Base-by-base conservation (phyloP, 2,888 invertebrate species). In the Diabrotica balteata region DNA sequence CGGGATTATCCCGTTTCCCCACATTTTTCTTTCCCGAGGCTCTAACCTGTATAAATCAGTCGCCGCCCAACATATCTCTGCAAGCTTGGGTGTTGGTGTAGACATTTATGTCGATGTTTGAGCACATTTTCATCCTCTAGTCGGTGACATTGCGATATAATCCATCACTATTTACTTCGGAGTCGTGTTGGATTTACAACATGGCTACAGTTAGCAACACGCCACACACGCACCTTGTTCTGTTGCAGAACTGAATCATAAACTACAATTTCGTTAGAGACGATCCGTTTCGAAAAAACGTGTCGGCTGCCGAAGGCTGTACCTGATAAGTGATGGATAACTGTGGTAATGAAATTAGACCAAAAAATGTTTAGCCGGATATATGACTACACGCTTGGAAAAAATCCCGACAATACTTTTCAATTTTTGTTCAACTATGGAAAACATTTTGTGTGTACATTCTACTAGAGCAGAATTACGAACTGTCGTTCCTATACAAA, bases 121-220 rank as follows among this genome's bases (percentile, higher is more conserved):
- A 78, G 73, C 73, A 73, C 74, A 68, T 66, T 70, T 32, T 59
- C 64, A 44, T 57, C 68, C 66, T 59, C 64, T 63, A 66, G 67
- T 68, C 68, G 51, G 45, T 67, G 69, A 80, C 81, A 81, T 81
- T 80, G 78, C 75, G 63, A 78, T 80, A 82, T 82, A 83, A 83
- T 83, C 82, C 82, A 83, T 83, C 82, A 81, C 81, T 82, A 83
- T 83, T 83, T 83, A 83, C 81, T 79, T 79, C 78, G 74, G 76
- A 77, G 78, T 75, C 77, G 75, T 76, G 75, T 76, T 76, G 79
- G 79, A 83, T 83, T 82, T 83, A 82, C 80, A 80, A 78, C 81
- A 67, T 52, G 64, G 58, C 52, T 32, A 32, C 32, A 32, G 32
- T 32, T 32, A 32, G 32, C 32, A 32, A 32, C 32, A 49, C 11